phyloP scores from a whole-genome alignment of 2,888 invertebrate genomes.

The Lamellibrachia satsuma region DNA sequence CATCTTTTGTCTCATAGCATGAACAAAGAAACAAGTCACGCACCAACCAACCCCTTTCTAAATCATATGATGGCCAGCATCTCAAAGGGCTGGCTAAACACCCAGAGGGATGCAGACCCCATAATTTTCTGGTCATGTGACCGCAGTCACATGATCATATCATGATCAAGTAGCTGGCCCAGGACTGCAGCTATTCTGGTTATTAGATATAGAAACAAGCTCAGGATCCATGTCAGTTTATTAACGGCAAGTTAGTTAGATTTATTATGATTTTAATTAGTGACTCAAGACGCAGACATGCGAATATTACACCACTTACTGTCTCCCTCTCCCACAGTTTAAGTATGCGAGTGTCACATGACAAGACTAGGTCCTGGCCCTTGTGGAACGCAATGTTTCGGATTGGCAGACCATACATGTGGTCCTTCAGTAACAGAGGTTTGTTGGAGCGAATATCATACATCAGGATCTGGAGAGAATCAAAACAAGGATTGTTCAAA shows the following conservation, averaged over 20 bases:
- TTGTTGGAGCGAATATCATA: slow-evolving; percentile 93
- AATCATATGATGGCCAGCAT: too few species aligned
- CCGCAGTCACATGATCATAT: too few species aligned
- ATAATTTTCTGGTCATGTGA: too few species aligned
- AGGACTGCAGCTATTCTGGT: too few species aligned
- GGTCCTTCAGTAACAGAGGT: slow-evolving; percentile 90
- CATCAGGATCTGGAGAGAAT: slow-evolving; percentile 71
- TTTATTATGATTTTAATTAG: neutral
- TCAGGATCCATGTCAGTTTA: too few species aligned
- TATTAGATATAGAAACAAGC: neutral
- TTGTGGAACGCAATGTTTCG: slow-evolving; percentile 85
- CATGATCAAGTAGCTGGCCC: too few species aligned
- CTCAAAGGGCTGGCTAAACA: too few species aligned
- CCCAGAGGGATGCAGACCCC: too few species aligned
- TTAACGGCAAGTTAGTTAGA: too few species aligned
- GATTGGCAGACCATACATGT: slow-evolving; percentile 91
- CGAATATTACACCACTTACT: slow-evolving; percentile 69
- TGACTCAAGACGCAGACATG: neutral
- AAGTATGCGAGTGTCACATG: slow-evolving; percentile 61
- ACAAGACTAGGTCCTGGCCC: slow-evolving; percentile 56
- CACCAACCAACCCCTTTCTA: too few species aligned
- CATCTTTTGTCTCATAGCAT: too few species aligned
- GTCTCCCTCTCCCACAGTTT: slow-evolving; percentile 71
- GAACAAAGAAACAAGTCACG: too few species aligned
- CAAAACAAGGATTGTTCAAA: neutral